Base-by-base conservation (phyloP, 1,140 invertebrate species). In the Drosophila athabasca region DNA sequence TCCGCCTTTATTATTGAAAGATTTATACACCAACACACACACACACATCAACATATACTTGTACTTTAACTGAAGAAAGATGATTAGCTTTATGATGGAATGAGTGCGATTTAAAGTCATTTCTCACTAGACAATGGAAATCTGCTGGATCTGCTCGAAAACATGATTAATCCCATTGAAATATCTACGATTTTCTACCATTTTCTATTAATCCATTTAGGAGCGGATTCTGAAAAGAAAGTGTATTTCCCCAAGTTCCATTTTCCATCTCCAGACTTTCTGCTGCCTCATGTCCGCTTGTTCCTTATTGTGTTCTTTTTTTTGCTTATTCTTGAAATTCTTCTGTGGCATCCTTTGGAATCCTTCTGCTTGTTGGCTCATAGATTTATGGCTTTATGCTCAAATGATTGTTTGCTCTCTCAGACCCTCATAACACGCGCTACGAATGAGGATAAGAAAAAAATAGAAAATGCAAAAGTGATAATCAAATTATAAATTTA, bases 401-500 rank as follows among this genome's bases (percentile, higher is more conserved):
- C 52, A 77, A 84, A 79, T 77, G 57, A 79, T 66, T 82, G 67
- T 68, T 76, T 68, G 44, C 44, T 65, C 35, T 44, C 31, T 31
- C 50, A 44, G 8, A n/a, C 24, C 31, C 51, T 39, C 22, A 52
- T 61, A 48, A 50, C 3, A 50, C 15, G 22, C 17, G 17, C 2
- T 19, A 3, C n/a, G 19, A 50, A 46, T 26, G 24, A 26, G 24
- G 24, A 26, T 26, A 5, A 26, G 24, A 51, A 49, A 39, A 50
- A 51, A 55, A 62, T 29, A 67, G 26, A 49, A 52, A 71, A 71
- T 49, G 46, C 46, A 76, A 76, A 62, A 62, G 57, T 64, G 69
- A 75, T 78, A 78, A 81, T 78, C 62, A 78, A 78, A 65, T 70
- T 74, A 82, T 81, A 82, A 70, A 75, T 78, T 64, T 57, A 65